These are phyloP conservation scores for Masticophis lateralis DNA, from an alignment of 2,797 vertebrate species.

Conservation along the genomic window DNA sequence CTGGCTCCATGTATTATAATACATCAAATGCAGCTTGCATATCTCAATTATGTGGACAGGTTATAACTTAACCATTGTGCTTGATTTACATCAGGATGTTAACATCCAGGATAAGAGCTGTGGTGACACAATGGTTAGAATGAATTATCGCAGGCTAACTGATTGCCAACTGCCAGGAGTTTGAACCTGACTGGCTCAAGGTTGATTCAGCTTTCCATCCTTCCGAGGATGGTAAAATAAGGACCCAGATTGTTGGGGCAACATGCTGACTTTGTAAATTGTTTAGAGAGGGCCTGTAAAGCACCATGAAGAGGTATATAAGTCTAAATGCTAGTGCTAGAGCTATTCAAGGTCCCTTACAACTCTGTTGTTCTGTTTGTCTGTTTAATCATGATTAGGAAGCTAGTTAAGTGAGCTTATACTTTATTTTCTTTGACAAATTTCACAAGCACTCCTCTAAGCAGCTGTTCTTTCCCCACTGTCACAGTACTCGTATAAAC, in stretches of 20 bases:
- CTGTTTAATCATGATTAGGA: no score
- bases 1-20: background rate
- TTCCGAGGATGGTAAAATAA: background rate
- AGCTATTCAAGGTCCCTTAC: background rate
- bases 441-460: background rate
- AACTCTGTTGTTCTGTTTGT: no score
- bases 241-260: background rate
- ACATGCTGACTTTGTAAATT: background rate
- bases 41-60: background rate
- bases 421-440: background rate
- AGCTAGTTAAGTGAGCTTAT: background rate
- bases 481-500: background rate
- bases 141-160: background rate
- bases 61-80: background rate
- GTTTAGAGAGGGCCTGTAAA: background rate
- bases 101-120: background rate
- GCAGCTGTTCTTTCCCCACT: background rate
- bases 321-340: background rate
- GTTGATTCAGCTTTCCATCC: background rate
- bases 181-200: background rate
- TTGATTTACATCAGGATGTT: background rate
- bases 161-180: background rate
- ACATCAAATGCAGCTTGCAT: background rate
- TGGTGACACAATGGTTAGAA: background rate
- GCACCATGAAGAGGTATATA: background rate